Percentiles rank a stretch among this genome's conserved stretches.
These are phyloP conservation scores for Forpus xanthops DNA, from an alignment of 2,797 vertebrate genomes.

Conservation along the genomic window DNA sequence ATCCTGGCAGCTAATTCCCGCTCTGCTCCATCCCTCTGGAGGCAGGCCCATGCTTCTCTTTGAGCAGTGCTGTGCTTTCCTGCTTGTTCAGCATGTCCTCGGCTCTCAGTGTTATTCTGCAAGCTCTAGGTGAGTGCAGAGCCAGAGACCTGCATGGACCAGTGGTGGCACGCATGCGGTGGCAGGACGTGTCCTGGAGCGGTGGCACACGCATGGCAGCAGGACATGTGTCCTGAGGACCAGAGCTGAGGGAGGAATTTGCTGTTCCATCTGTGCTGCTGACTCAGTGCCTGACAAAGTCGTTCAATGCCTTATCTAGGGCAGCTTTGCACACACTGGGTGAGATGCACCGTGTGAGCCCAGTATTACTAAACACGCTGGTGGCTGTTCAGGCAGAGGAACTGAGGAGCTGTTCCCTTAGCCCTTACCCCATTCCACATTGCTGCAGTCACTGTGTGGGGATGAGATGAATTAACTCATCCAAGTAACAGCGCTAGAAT, in stretches of 20 bases:
- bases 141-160: neutral
- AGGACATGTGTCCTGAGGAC: neutral
- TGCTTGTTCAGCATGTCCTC: neutral
- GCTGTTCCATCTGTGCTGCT: neutral
- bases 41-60: fast-evolving
- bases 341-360: neutral
- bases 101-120: neutral
- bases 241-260: neutral
- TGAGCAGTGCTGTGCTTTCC: neutral
- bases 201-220: fast-evolving
- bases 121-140: neutral
- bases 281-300: neutral
- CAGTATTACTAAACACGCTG: neutral
- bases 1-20: neutral
- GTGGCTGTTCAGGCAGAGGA: neutral
- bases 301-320: neutral
- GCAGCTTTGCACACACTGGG: neutral
- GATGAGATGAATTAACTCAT: neutral
- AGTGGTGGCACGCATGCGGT: fast-evolving
- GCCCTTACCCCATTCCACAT: constrained; percentile 10
- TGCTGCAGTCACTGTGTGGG: neutral
- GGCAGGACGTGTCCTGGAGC: fast-evolving
- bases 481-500: neutral
- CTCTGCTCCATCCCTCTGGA: neutral
- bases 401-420: neutral